Base-by-base conservation (phyloP, 2,113 vertebrate genomes). In the Pleuronectes platessa region DNA sequence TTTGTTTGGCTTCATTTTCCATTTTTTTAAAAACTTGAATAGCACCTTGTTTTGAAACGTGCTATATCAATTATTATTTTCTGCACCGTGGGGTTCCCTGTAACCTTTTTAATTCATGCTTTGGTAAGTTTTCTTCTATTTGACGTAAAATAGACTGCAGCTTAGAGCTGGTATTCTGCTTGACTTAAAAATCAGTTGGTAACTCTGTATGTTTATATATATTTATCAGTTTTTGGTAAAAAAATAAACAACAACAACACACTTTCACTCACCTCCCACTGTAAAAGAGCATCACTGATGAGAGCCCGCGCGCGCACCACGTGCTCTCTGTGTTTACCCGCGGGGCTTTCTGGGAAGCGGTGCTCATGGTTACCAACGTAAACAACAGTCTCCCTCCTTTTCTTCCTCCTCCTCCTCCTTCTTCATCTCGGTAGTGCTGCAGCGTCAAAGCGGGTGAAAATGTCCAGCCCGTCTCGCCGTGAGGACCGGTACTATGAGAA, bases 301-400 rank as follows among this genome's bases (percentile, higher is more conserved):
- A 26, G 21, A 4, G 2, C 12, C 18, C 27, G 71, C 37, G 31
- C 27, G 17, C 58, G 53, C 26, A 78, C 79, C 91, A 89, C 87
- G 87, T 93, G 92, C 53, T 81, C 54, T 5, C 37, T 73, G 21
- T 92, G 86, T 92, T 93, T 92, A 88, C 68, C 37, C 49, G 74
- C 71, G 81, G 64, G 81, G 92, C 3, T 13, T 92, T 88, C 77
- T 93, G 93, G 93, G 93, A 83, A 90, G 75, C 61, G 82, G 92
- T 94, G 54, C 6, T 59, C 90, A 91, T 94, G 93, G 92, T 79
- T 93, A 94, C 94, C 84, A 23, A 17, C 7, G 85, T 93, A 93
- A 94, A 93, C 93, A 91, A 18, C 12, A 26, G 8, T 53, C 58
- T 2, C n/a, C 54, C 9, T 53, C n/a, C 20, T 12, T 61, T 11